A percentile compares a stretch with the other conserved stretches of the same genome.
These are phyloP conservation scores for Deroplatys truncata DNA, from an alignment of 2,888 invertebrate species.

Conservation along the genomic window DNA sequence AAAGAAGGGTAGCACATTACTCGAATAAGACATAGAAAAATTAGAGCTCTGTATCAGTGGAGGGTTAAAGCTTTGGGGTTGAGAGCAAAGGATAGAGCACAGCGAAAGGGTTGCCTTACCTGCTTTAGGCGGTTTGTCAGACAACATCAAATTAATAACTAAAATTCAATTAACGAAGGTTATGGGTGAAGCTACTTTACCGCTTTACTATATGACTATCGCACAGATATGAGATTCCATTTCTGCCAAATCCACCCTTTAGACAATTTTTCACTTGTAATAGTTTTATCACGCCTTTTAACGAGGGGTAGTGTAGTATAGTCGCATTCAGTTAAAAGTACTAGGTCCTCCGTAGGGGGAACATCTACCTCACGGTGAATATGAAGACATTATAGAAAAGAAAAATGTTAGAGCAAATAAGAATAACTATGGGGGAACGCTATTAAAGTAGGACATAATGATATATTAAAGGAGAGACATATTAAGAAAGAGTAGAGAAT, in stretches of 20 bases:
- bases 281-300: conserved; percentile 14
- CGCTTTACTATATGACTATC: conserved; percentile 13
- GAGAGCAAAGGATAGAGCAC: background rate
- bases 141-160: conserved; percentile 26
- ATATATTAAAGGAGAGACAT: too few relatives aligned
- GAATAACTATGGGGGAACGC: too few relatives aligned
- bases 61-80: background rate
- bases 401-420: too few relatives aligned
- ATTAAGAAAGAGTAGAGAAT: too few relatives aligned
- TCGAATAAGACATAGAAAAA: conserved; percentile 3
- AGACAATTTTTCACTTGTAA: conserved; percentile 7
- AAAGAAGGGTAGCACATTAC: background rate
- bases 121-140: background rate
- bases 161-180: conserved; percentile 29
- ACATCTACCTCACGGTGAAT: too few relatives aligned
- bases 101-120: background rate
- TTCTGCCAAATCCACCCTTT: conserved; percentile 17
- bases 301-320: conserved; percentile 3
- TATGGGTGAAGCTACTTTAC: conserved; percentile 18
- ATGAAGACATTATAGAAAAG: too few relatives aligned
- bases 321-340: background rate
- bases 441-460: too few relatives aligned
- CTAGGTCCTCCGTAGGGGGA: too few relatives aligned
- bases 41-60: background rate
- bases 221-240: background rate